phyloP scores from a whole-genome alignment of 2,888 invertebrate species.

The Troides aeacus region DNA sequence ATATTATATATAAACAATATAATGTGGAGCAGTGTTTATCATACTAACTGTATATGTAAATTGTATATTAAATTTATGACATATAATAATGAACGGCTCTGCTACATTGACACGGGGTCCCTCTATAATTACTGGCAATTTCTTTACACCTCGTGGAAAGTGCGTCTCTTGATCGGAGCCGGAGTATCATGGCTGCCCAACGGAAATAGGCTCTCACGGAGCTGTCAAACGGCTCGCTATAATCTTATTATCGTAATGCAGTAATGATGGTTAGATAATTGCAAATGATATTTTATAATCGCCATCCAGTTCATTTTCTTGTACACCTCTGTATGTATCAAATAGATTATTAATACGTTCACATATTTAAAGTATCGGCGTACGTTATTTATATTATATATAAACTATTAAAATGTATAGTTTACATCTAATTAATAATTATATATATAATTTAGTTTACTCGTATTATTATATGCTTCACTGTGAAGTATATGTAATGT shows the following conservation, averaged over 20 bases:
- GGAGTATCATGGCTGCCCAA: conserved; percentile 14
- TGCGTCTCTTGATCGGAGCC: conserved; percentile 3
- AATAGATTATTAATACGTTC: too few relatives aligned
- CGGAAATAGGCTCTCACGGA: conserved; percentile 21
- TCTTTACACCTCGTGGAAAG: conserved; percentile 9
- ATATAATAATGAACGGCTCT: neutral
- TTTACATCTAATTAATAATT: too few relatives aligned
- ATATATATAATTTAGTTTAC: too few relatives aligned
- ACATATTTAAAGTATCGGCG: too few relatives aligned
- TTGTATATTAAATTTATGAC: neutral
- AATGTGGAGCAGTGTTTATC: neutral
- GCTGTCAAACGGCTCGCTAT: conserved; percentile 18
- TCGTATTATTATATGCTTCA: too few relatives aligned
- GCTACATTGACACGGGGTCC: conserved; percentile 4
- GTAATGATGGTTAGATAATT: conserved; percentile 20
- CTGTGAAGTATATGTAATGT: too few relatives aligned
- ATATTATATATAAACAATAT: neutral
- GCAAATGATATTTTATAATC: conserved; percentile 19
- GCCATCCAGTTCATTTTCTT: neutral
- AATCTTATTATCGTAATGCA: conserved; percentile 25
- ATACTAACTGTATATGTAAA: too few relatives aligned
- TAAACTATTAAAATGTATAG: too few relatives aligned
- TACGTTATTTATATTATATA: too few relatives aligned
- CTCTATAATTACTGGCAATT: conserved; percentile 17
- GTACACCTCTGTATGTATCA: neutral